Percentiles rank a stretch among this genome's conserved stretches.
These are phyloP conservation scores for Sacculina carcini DNA, from an alignment of 2,888 invertebrate genomes.

Conservation along the genomic window DNA sequence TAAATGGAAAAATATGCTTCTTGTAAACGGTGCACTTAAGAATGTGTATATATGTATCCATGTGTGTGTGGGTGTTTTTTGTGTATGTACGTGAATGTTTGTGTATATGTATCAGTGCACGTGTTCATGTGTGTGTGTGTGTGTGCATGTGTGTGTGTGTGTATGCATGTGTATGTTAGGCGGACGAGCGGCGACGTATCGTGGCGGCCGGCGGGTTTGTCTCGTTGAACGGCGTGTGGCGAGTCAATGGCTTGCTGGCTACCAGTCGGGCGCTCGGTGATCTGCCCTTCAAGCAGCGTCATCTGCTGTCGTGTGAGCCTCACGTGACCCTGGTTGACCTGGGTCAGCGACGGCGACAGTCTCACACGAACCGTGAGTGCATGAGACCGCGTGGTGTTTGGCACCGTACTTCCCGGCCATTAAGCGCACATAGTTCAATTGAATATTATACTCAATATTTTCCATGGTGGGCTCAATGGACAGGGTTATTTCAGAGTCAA, in stretches of 20 bases:
- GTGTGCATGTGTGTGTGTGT: not conserved
- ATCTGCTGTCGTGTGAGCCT: constrained; percentile 79
- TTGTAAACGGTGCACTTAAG: too few relatives aligned
- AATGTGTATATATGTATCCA: too few relatives aligned
- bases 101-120: too few relatives aligned
- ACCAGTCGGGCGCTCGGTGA: constrained; percentile 84
- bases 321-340: constrained; percentile 78
- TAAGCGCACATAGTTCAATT: too few relatives aligned
- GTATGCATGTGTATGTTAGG: constrained; percentile 24
- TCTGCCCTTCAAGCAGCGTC: constrained; percentile 76
- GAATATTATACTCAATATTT: too few relatives aligned
- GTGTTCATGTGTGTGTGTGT: too few relatives aligned
- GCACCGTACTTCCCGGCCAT: too few relatives aligned
- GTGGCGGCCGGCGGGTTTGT: constrained; percentile 86
- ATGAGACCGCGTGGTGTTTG: too few relatives aligned
- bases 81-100: constrained; percentile 61
- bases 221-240: constrained; percentile 83
- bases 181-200: constrained; percentile 66
- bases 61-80: constrained; percentile 22
- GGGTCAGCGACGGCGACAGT: too few relatives aligned
- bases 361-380: constrained; percentile 35
- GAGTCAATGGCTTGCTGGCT: constrained; percentile 79
- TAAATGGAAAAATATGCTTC: too few relatives aligned
- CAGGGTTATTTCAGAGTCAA: too few relatives aligned
- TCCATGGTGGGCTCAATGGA: too few relatives aligned